Evolutionary conservation across 64 coral and sea anemone genomes (phyloP).

Genomic region (Montipora sp.): DNA sequence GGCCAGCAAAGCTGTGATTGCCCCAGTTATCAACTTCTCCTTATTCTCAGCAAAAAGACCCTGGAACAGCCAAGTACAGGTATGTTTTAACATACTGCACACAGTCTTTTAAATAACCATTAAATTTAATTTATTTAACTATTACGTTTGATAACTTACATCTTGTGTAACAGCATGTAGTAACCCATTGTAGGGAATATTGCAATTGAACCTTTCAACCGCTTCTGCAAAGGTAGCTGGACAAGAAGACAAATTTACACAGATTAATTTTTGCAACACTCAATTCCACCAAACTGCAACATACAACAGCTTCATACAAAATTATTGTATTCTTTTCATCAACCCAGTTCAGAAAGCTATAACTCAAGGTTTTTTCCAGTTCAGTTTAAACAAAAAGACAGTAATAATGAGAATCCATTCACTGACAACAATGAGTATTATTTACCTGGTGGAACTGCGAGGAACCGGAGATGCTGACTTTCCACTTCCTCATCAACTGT

Average conservation of each 20-base stretch:
- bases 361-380: no score
- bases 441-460: slow-evolving; percentile 86
- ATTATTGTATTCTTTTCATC: no score
- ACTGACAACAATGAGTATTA: no score
- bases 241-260: not conserved
- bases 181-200: slow-evolving; percentile 95
- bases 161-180: slow-evolving; percentile 97
- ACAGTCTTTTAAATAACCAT: not conserved
- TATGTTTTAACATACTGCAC: not conserved
- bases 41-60: slow-evolving; percentile 97
- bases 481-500: slow-evolving; percentile 94
- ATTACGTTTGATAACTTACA: slow-evolving; percentile 52
- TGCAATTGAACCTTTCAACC: slow-evolving; percentile 94
- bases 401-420: not conserved
- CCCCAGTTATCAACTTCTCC: slow-evolving; percentile 93
- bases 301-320: no score
- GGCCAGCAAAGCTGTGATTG: slow-evolving; percentile 82
- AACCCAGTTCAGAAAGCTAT: no score
- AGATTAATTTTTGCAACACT: not conserved
- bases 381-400: no score
- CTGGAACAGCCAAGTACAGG: not conserved
- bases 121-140: no score
- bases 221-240: slow-evolving; percentile 91
- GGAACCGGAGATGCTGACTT: slow-evolving; percentile 90
- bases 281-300: not conserved